phyloP scores from a whole-genome alignment of 2,797 vertebrate genomes.

The Paramormyrops hopkinsi region DNA sequence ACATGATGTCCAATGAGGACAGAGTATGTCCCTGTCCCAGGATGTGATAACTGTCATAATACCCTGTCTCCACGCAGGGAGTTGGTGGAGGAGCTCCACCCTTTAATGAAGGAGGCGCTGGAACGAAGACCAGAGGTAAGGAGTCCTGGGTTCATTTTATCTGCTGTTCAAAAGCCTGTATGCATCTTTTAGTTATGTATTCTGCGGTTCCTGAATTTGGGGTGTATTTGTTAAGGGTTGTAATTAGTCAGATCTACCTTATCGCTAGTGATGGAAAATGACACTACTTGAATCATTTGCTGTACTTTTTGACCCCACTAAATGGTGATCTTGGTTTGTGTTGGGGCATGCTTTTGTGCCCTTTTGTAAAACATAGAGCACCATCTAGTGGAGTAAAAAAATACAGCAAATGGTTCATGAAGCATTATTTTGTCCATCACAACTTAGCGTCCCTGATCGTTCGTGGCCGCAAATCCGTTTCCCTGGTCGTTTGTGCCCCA shows the following conservation, averaged over 20 bases:
- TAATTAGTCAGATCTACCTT: not conserved
- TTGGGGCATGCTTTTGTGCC: not conserved
- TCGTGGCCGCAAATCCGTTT: not conserved
- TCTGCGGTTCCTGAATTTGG: not conserved
- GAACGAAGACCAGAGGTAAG: constrained; percentile 93
- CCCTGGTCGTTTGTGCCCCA: constrained; percentile 40
- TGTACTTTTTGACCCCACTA: not conserved
- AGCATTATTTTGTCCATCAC: not conserved
- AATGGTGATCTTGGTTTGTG: not conserved
- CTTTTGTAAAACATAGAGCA: not conserved
- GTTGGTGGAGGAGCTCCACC: constrained; percentile 91
- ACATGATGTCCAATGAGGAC: not conserved
- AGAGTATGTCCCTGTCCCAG: not conserved
- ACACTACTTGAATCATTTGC: not conserved
- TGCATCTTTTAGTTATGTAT: not conserved
- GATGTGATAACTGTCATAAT: not conserved
- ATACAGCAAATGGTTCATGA: not conserved
- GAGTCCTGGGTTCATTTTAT: not conserved
- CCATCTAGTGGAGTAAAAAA: not conserved
- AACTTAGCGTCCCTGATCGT: not conserved
- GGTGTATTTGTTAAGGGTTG: not conserved
- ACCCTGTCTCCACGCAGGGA: constrained; percentile 62
- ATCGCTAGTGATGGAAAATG: not conserved
- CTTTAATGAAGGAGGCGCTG: constrained; percentile 93
- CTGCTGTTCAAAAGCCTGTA: not conserved